Conservation (phyloP, 37 sponge, comb jelly and placozoan species). For the Geodia barretti region DNA sequence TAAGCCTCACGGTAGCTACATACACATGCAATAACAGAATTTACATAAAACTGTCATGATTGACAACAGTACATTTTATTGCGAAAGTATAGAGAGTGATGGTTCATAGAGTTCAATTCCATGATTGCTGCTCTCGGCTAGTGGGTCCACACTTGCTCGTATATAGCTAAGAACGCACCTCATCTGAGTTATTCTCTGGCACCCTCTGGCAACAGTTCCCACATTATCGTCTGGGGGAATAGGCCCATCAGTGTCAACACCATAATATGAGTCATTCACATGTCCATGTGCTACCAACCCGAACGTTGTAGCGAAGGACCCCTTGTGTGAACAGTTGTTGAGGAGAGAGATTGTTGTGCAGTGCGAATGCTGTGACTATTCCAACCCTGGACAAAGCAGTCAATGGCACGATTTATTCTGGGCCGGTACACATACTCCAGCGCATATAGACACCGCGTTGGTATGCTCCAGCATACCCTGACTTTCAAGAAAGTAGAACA, state of each 20-base stretch:
- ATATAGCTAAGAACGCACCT: no score
- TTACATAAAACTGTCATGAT: no score
- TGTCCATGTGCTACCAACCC: constrained; percentile 8
- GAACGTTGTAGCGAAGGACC: constrained; percentile 10
- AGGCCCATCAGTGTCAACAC: not conserved
- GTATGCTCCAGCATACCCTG: constrained; percentile 31
- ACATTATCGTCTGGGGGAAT: not conserved
- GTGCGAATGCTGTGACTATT: constrained; percentile 49
- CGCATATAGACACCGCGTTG: constrained; percentile 39
- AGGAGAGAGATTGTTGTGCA: constrained; percentile 20
- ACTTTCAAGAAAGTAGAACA: constrained; percentile 48
- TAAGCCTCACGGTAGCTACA: no score
- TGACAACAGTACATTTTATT: no score
- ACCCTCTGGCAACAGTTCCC: no score
- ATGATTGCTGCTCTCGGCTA: no score
- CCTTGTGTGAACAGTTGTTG: constrained; percentile 26
- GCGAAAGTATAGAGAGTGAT: no score
- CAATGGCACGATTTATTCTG: constrained; percentile 33
- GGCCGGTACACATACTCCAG: constrained; percentile 56
- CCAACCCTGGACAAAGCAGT: constrained; percentile 29
- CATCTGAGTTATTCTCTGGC: no score
- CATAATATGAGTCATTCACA: constrained; percentile 15
- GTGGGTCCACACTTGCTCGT: no score
- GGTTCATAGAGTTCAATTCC: no score
- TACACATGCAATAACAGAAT: no score